Base-by-base conservation (phyloP, 2,797 vertebrate species). In the Myripristis jacobus region DNA sequence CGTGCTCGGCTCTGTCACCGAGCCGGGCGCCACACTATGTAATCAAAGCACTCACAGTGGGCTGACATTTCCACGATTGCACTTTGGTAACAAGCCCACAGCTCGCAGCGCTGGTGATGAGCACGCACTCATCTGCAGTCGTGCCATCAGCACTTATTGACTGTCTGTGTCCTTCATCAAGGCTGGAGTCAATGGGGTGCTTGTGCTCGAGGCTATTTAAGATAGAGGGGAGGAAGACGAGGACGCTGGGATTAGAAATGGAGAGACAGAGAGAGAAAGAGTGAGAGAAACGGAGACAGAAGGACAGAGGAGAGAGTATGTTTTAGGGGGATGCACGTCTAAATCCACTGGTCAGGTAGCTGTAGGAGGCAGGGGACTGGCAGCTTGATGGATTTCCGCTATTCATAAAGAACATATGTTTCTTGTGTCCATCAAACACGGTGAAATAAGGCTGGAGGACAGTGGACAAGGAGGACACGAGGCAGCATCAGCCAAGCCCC, bases 311-410 rank as follows among this genome's bases (percentile, higher is more conserved):
- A 9, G 27, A 29, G n/a, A n/a, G n/a, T n/a, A n/a, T n/a, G n/a
- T 76, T 75, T 86, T 75, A 66, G 69, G 70, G 83, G 81, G 83
- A 77, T 48, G 53, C n/a, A 2, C 82, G 75, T 84, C 81, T 80
- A 70, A 89, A 87, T 87, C 81, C 75, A 80, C 89, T 84, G 84
- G 72, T 73, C 75, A 36, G 61, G 73, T 76, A 80, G 74, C 70
- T 79, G 71, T 60, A 73, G 63, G 74, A 66, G 80, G 80, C 18
- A 64, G 73, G 65, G 55, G 70, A 87, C 82, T 86, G 83, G 71
- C 85, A 86, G 84, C 67, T 79, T 89, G 87, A 85, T 83, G 82
- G 81, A 81, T 82, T 59, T 29, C 52, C 65, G 82, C 58, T 73
- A 78, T 84, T 87, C 77, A 80, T 75, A 74, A 83, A 84, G 80